Percentiles rank a stretch among this genome's conserved stretches.
These are phyloP conservation scores for Eupithecia vulgata DNA, from an alignment of 2,888 invertebrate genomes.

Conservation along the genomic window DNA sequence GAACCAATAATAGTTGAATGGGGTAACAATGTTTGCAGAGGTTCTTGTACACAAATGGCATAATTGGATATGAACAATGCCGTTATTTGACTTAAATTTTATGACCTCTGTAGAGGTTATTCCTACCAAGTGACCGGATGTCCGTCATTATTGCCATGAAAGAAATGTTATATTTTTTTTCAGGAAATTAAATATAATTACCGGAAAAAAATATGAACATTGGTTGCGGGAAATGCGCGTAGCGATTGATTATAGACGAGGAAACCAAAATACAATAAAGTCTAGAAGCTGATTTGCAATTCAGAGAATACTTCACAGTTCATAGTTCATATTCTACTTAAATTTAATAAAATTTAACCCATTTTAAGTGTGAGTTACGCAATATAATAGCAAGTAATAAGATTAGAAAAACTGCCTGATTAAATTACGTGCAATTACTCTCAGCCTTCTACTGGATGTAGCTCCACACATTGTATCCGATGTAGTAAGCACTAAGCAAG, in stretches of 20 bases:
- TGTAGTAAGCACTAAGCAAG: no score
- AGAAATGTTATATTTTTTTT: no score
- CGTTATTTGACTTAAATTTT: slow-evolving; percentile 1
- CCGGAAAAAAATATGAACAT: neutral
- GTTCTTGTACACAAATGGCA: slow-evolving; percentile 30
- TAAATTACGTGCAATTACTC: no score
- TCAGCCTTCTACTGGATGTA: no score
- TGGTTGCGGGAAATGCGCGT: neutral
- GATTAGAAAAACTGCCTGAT: no score
- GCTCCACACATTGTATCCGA: no score
- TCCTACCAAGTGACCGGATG: neutral
- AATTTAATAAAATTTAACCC: no score
- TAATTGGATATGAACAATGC: slow-evolving; percentile 15
- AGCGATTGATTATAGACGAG: neutral
- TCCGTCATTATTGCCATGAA: neutral
- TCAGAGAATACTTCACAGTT: neutral
- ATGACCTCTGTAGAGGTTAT: slow-evolving; percentile 1
- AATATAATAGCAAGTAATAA: no score
- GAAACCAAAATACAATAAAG: neutral
- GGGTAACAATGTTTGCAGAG: slow-evolving; percentile 18
- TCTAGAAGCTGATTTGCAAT: neutral
- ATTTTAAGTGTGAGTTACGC: no score
- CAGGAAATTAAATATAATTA: no score
- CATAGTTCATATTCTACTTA: no score
- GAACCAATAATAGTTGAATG: slow-evolving; percentile 19